phyloP scores from a whole-genome alignment of 2,797 vertebrate species.

The Ibycter americanus region DNA sequence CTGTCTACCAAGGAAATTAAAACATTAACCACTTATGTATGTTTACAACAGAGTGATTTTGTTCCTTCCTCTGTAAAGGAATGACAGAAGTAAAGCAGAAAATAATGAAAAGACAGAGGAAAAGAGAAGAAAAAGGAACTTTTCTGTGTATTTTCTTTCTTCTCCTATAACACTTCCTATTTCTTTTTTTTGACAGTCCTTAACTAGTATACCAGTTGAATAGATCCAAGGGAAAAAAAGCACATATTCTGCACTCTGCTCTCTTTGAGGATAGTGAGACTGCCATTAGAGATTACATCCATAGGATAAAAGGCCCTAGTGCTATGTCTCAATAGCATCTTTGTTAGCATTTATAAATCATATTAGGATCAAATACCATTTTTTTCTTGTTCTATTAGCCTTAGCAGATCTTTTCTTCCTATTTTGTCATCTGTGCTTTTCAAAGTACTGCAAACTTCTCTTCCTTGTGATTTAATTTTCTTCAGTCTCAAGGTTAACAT shows the following conservation, averaged over 20 bases:
- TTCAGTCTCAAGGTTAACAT: not conserved
- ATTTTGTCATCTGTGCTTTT: not conserved
- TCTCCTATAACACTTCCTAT: not conserved
- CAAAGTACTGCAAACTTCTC: not conserved
- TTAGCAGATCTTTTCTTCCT: not conserved
- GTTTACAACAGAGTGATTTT: not conserved
- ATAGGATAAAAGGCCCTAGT: not conserved
- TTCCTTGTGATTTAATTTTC: not conserved
- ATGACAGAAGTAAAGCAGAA: not conserved
- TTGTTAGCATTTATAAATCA: not conserved
- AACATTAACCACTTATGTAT: not conserved
- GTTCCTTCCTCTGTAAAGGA: not conserved
- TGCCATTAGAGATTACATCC: not conserved
- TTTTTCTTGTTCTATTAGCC: not conserved
- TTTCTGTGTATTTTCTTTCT: not conserved
- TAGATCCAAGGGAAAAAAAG: not conserved
- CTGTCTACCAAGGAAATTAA: not conserved
- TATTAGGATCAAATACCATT: not conserved
- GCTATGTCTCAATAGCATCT: not conserved
- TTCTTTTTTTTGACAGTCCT: not conserved
- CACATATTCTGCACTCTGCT: not conserved
- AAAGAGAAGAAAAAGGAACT: not conserved
- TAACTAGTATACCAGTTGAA: not conserved
- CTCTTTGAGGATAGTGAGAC: not conserved
- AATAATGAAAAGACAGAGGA: not conserved